Conservation (phyloP, 1,140 invertebrate genomes). For the Drosophila prosaltans region DNA sequence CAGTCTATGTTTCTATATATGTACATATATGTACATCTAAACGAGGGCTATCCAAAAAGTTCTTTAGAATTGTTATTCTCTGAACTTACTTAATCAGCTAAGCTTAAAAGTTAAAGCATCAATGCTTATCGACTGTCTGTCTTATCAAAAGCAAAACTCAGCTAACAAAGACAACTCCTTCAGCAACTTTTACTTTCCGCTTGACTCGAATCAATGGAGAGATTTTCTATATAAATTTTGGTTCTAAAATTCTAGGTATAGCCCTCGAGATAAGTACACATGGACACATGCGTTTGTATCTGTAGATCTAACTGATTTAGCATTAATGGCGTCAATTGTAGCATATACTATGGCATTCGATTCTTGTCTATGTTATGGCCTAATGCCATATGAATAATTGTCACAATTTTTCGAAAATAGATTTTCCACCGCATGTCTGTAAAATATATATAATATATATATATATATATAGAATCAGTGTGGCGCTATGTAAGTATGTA, state of each 20-base stretch:
- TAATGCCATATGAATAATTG: neutral
- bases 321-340: conserved; percentile 16
- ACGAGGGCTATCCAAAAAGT: neutral
- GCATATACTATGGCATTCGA: conserved; percentile 2
- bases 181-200: no score
- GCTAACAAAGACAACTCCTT: neutral
- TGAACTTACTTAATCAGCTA: neutral
- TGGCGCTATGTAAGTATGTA: conserved; percentile 37
- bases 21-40: neutral
- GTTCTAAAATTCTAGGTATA: neutral
- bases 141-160: no score
- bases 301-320: neutral
- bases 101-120: neutral
- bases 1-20: neutral
- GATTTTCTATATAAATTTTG: no score
- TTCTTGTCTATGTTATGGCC: neutral
- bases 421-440: conserved; percentile 1
- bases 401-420: conserved; percentile 17
- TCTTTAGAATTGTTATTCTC: neutral
- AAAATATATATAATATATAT: neutral
- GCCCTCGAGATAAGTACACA: neutral
- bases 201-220: no score
- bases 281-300: neutral
- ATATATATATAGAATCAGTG: conserved; percentile 2
- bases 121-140: neutral